Evolutionary conservation across 2,888 invertebrate species (phyloP), one percentile per base, ranked within the genome.

Genomic region (Onthophagus sagittarius): DNA sequence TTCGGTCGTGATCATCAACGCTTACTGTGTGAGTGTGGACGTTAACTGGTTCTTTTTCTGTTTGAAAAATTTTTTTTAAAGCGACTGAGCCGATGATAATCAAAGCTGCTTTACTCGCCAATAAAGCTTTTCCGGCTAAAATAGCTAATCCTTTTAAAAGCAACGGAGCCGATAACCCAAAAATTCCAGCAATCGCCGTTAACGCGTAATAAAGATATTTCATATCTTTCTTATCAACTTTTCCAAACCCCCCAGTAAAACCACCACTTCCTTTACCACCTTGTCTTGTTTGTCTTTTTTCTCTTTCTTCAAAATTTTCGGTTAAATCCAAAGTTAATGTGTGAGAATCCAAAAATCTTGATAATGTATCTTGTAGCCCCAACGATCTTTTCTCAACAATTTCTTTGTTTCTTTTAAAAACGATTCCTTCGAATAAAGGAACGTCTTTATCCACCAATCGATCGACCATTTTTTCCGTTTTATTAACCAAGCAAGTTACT

Each of bases 91-190:
- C 90, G 75, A 92, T 90, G 79, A 93, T 92, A 75, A 92, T 90
- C 74, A 93, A 84, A 0, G 92, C 92, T 69, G 92, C 90, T 83
- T 93, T 93, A 83, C 91, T 91, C 78, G 92, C 91, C 76, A 93
- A 89, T 76, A 93, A 86, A 53, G 92, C 92, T 83, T 92, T 91
- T 69, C 90, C 91, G 69, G 92, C 92, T 79, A 92, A 90, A 32
- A 90, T 87, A 72, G 91, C 92, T 77, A 92, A 84, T 31, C 90
- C 90, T 85, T 92, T 92, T 80, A 92, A 85, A 63, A 91, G 90
- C 82, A 92, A 85, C 0, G 92, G 92, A 76, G 90, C 91, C 65
- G 91, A 90, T 75, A 92, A 88, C 78, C 91, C 91, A 83, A 92
- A 83, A 71, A 85, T 82, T 0, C 84, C 84, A 72, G 85, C 76